These are phyloP conservation scores for Apotomis capreana DNA, from an alignment of 2,888 invertebrate genomes.

Conservation along the genomic window DNA sequence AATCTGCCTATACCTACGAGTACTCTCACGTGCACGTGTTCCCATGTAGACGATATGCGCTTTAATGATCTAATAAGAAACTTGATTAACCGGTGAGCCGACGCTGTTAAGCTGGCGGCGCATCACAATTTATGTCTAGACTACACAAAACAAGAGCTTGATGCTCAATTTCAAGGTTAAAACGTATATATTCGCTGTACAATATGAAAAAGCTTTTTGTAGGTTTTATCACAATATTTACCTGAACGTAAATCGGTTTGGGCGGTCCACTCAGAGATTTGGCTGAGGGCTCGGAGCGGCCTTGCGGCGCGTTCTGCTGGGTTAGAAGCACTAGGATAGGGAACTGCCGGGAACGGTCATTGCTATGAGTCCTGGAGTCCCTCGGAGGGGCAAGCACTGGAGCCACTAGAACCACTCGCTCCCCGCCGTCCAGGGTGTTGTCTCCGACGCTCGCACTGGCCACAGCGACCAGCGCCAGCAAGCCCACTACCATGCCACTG, in stretches of 20 bases:
- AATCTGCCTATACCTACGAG: not conserved
- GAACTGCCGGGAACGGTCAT: slow-evolving; percentile 72
- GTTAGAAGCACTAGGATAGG: slow-evolving; percentile 72
- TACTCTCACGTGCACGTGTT: not conserved
- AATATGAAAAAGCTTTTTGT: not conserved
- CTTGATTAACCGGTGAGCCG: slow-evolving; percentile 31
- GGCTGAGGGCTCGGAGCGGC: slow-evolving; percentile 60
- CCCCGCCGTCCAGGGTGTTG: slow-evolving; percentile 67
- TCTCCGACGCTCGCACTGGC: slow-evolving; percentile 65
- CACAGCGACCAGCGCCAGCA: slow-evolving; percentile 61
- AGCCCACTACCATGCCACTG: slow-evolving; percentile 63
- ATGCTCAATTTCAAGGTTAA: slow-evolving; percentile 12
- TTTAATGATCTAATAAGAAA: slow-evolving; percentile 12
- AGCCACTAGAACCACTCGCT: slow-evolving; percentile 69
- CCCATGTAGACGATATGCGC: not conserved
- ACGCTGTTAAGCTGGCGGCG: slow-evolving; percentile 22
- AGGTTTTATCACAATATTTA: slow-evolving; percentile 49
- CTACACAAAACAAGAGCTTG: slow-evolving; percentile 1
- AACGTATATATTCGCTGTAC: not conserved
- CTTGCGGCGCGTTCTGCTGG: slow-evolving; percentile 54
- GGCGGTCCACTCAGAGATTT: slow-evolving; percentile 66
- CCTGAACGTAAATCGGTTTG: slow-evolving; percentile 75
- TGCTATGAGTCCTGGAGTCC: slow-evolving; percentile 65
- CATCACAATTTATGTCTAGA: slow-evolving; percentile 21
- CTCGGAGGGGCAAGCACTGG: slow-evolving; percentile 75